A percentile compares a stretch with the other conserved stretches of the same genome.
Evolutionary conservation across 2,888 invertebrate genomes (phyloP).

Genomic region (Trissonchulus sp.): DNA sequence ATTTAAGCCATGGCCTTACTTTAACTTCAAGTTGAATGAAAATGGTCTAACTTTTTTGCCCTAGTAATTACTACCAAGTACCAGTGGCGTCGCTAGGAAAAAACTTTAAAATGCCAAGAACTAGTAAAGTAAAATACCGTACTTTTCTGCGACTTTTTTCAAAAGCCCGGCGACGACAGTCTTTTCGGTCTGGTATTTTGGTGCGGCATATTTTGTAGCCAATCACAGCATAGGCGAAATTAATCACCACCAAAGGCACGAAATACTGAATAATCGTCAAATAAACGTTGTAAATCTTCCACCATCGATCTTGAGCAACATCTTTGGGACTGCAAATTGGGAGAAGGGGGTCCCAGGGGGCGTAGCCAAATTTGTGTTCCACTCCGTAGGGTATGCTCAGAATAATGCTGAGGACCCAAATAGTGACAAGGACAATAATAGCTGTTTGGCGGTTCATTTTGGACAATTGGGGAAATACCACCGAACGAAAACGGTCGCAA

Average conservation of each 20-base stretch:
- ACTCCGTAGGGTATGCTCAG: constrained; percentile 43
- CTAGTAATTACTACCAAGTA: no score
- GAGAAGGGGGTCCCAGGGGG: background rate
- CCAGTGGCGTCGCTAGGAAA: no score
- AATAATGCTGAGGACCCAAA: constrained; percentile 41
- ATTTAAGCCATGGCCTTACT: no score
- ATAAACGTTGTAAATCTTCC: constrained; percentile 50
- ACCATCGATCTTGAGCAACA: constrained; percentile 37
- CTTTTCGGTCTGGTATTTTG: constrained; percentile 67
- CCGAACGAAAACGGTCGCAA: constrained; percentile 67
- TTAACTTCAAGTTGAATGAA: no score
- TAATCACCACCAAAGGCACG: constrained; percentile 72
- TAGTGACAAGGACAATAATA: constrained; percentile 35
- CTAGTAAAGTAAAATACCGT: no score
- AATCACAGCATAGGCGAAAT: constrained; percentile 73
- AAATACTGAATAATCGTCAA: constrained; percentile 62
- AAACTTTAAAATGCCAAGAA: no score
- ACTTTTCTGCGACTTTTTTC: constrained; percentile 77
- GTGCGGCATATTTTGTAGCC: constrained; percentile 72
- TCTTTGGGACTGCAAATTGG: background rate
- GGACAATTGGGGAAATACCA: constrained; percentile 52
- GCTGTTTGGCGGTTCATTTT: constrained; percentile 24
- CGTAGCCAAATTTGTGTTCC: constrained; percentile 12
- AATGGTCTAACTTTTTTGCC: no score
- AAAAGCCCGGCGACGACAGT: constrained; percentile 69